Conservation (phyloP, 92 coral and sea anemone species). For the Porites divaricata region DNA sequence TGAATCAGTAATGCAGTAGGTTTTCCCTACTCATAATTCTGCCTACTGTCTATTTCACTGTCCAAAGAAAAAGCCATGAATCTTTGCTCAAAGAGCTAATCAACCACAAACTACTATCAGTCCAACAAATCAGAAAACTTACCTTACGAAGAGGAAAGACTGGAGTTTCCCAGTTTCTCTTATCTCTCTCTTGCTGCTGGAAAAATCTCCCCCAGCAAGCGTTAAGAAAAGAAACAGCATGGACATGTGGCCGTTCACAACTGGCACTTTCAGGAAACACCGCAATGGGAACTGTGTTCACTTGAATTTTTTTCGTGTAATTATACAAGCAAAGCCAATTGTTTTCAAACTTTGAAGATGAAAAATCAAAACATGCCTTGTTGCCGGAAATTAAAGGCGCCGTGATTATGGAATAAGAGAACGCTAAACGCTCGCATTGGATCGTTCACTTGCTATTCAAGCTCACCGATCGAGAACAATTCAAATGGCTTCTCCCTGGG, state of each 20-base stretch:
- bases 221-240: background rate
- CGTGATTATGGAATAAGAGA: conserved; percentile 41
- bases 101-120: conserved; percentile 4
- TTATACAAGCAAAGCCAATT: conserved; percentile 49
- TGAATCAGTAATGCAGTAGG: background rate
- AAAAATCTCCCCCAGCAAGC: background rate
- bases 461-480: conserved; percentile 23
- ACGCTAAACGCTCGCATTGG: conserved; percentile 16
- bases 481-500: conserved; percentile 6
- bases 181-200: background rate
- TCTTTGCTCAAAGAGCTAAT: background rate
- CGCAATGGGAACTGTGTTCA: conserved; percentile 20
- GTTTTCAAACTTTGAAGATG: conserved; percentile 42
- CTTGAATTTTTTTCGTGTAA: conserved; percentile 31
- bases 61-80: background rate
- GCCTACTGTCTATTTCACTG: background rate
- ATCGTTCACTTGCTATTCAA: background rate
- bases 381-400: conserved; percentile 46
- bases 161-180: background rate
- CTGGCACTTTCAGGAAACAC: background rate
- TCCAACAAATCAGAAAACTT: background rate
- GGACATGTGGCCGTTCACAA: background rate
- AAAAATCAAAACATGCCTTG: conserved; percentile 36
- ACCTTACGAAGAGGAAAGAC: background rate
- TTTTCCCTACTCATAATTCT: background rate